Evolutionary conservation across 2,888 invertebrate genomes (phyloP).

Genomic region (Minunthozetes semirufus): DNA sequence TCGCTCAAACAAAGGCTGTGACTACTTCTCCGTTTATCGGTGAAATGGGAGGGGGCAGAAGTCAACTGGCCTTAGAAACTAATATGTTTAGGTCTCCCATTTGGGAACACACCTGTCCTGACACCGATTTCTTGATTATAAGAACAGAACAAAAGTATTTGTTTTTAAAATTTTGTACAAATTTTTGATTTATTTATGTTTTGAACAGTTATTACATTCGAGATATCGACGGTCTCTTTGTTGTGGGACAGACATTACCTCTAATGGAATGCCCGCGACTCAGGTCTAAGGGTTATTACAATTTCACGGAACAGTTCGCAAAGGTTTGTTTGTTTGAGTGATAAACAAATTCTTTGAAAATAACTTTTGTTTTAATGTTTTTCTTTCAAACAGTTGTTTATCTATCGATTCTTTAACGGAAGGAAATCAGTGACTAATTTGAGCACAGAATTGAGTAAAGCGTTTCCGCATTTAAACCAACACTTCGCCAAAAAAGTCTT

Average conservation of each 20-base stretch:
- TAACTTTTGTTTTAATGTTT: background rate
- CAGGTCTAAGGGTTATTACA: background rate
- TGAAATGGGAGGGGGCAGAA: background rate
- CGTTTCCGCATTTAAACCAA: background rate
- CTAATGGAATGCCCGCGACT: slow-evolving; percentile 6
- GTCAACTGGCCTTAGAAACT: background rate
- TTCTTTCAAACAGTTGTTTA: slow-evolving; percentile 7
- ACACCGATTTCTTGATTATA: slow-evolving; percentile 3
- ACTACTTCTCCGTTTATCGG: background rate
- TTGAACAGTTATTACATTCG: background rate
- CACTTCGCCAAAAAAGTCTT: background rate
- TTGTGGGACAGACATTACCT: slow-evolving; percentile 15
- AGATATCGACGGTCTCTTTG: background rate
- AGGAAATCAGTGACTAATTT: background rate
- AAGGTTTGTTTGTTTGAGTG: slow-evolving; percentile 8
- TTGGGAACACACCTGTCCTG: slow-evolving; percentile 14
- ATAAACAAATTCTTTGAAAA: background rate
- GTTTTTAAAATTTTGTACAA: background rate
- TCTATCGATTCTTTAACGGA: background rate
- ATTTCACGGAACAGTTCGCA: background rate
- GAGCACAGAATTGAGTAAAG: background rate
- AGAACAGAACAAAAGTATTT: background rate
- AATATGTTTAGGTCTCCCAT: slow-evolving; percentile 23
- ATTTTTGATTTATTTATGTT: background rate
- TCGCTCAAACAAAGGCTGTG: background rate